These are phyloP conservation scores for Saccopteryx leptura DNA, from an alignment of 2,113 vertebrate genomes.

Conservation along the genomic window DNA sequence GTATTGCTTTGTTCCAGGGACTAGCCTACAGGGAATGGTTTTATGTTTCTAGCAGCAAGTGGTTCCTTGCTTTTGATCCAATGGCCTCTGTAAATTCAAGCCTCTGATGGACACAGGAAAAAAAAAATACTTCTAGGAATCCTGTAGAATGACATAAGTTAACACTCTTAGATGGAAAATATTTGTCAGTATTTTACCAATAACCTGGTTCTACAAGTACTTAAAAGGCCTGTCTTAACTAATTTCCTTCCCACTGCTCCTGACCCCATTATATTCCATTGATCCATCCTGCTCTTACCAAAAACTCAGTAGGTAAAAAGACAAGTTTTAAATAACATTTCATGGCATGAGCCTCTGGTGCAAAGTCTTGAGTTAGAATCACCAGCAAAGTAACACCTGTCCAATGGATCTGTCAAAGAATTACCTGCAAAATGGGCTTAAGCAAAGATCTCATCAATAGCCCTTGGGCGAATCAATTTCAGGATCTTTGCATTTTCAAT, in stretches of 20 bases:
- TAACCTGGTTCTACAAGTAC: background rate
- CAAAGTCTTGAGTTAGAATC: conserved; percentile 4
- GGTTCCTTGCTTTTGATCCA: conserved; percentile 66
- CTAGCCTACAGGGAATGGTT: conserved; percentile 38
- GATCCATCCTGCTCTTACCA: background rate
- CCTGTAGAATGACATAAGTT: conserved; percentile 10
- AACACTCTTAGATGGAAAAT: conserved; percentile 43
- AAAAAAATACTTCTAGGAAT: conserved; percentile 72
- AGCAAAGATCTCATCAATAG: background rate
- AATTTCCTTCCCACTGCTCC: background rate
- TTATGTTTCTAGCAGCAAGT: conserved; percentile 57
- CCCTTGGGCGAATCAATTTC: background rate
- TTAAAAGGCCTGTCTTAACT: conserved; percentile 48
- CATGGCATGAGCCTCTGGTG: background rate
- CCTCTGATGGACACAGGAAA: conserved; percentile 34
- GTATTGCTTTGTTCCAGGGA: conserved; percentile 4
- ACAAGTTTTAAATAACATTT: conserved; percentile 39
- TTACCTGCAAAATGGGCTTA: background rate
- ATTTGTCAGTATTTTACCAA: conserved; percentile 19
- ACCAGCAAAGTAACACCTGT: background rate
- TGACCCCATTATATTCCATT: background rate
- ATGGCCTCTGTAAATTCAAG: conserved; percentile 66
- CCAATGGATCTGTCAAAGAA: conserved; percentile 18
- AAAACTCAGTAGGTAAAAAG: conserved; percentile 36
- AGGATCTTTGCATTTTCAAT: background rate